Conservation (phyloP, 2,797 vertebrate genomes). For the Cyprinodon diabolis region DNA sequence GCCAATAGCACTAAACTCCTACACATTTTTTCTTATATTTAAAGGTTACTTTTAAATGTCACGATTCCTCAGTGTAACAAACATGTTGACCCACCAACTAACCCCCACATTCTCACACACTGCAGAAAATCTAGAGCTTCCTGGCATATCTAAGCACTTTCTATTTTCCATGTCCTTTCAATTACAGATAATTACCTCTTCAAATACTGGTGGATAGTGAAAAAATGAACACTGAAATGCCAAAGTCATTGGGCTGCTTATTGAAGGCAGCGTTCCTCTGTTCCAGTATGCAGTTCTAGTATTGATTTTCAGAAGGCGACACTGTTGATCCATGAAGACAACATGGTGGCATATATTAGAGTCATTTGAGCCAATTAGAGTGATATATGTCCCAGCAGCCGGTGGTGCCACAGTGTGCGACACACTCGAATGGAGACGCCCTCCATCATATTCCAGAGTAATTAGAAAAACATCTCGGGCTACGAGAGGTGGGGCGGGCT, state of each 20-base stretch:
- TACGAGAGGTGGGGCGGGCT: constrained; percentile 28
- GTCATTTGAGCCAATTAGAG: constrained; percentile 78
- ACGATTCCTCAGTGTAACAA: constrained; percentile 37
- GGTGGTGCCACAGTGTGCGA: constrained; percentile 47
- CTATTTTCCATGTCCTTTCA: constrained; percentile 44
- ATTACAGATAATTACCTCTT: constrained; percentile 66
- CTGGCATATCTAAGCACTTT: constrained; percentile 44
- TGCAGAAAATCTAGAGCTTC: constrained; percentile 22
- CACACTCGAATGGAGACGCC: constrained; percentile 62
- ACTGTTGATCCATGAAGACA: constrained; percentile 77
- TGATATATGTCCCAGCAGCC: constrained; percentile 69
- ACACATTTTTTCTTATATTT: constrained; percentile 18
- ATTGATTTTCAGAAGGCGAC: constrained; percentile 77
- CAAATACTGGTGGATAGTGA: constrained; percentile 32
- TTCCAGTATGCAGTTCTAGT: constrained; percentile 48
- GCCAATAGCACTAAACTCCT: constrained; percentile 13
- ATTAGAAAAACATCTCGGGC: constrained; percentile 77
- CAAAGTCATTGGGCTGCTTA: constrained; percentile 58
- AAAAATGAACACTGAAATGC: constrained; percentile 65
- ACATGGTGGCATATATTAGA: constrained; percentile 75
- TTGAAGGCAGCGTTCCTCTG: constrained; percentile 56
- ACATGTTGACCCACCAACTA: constrained; percentile 3
- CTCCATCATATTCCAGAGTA: constrained; percentile 74
- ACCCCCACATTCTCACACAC: background rate
- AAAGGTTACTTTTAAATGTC: constrained; percentile 21